Base-by-base conservation (phyloP, 1,140 invertebrate species). In the Spodoptera frugiperda region DNA sequence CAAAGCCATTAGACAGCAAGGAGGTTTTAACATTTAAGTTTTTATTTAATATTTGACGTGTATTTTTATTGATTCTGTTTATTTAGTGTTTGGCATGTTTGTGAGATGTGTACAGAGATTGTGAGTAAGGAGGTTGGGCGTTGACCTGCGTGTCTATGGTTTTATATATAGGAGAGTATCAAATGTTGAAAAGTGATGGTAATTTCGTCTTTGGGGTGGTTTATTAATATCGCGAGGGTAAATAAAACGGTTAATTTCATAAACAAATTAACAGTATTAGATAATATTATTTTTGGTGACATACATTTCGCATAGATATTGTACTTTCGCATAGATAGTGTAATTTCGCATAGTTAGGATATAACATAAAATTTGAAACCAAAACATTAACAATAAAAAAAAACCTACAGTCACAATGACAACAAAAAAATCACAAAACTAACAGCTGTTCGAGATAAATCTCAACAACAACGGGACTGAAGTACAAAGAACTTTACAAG, bases 31-130 rank as follows among this genome's bases (percentile, higher is more conserved):
- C 39, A 51, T 54, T 17, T 11, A 67, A n/a, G 19, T 71, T 71
- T 55, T 15, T 55, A 53, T 68, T 71, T 68, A 14, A 68, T 51
- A n/a, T 53, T 68, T 12, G n/a, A 68, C 14, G n/a, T 68, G 21
- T 33, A 46, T 48, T 63, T 46, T 30, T 63, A 55, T 25, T 44
- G 55, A 44, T 51, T 51, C 12, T 46, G 39, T 72, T 72, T 33
- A 19, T 51, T 57, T 46, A 39, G 53, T 44, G 11, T 25, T 57
- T 59, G 54, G 53, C 17, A 11, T 71, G 12, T 19, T 59, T 46
- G 54, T 57, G 33, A 59, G 70, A 57, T 14, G 3, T 44, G 11
- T 2, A 19, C 10, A 19, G 17, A 70, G 21, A 55, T 33, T 54
- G 30, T 44, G 30, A 14, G 10, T 46, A 12, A 59, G 33, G 54